Conservation (phyloP, 2,113 vertebrate species). For the Falco punctatus region DNA sequence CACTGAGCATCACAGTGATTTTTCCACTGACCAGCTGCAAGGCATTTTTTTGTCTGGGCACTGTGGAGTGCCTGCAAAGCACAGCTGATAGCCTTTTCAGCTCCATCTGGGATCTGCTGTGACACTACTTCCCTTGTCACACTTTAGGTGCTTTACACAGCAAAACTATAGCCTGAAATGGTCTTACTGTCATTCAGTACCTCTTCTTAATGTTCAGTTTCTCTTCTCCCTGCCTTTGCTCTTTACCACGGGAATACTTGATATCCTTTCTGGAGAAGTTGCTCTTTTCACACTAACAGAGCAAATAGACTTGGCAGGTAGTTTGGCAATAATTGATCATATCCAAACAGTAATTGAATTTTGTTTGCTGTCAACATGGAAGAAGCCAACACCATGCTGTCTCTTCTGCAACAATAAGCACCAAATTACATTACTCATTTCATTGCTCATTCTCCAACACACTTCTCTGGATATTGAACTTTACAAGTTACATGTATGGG, state of each 20-base stretch:
- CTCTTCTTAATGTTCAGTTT: constrained; percentile 38
- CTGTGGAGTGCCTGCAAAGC: background rate
- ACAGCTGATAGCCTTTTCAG: constrained; percentile 7
- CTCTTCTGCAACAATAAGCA: background rate
- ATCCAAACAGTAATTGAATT: constrained; percentile 66
- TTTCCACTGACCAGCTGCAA: constrained; percentile 45
- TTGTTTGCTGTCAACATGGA: constrained; percentile 9
- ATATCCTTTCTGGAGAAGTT: constrained; percentile 19
- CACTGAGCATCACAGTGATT: background rate
- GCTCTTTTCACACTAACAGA: constrained; percentile 25
- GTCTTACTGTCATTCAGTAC: background rate
- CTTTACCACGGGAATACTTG: background rate
- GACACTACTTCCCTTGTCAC: background rate
- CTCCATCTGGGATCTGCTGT: constrained; percentile 36
- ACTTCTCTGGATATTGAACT: background rate
- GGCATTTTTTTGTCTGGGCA: background rate
- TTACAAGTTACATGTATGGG: background rate
- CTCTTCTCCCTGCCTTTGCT: background rate
- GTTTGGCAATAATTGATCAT: constrained; percentile 56
- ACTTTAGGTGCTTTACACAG: background rate
- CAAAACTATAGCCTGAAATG: background rate
- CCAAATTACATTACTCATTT: constrained; percentile 15
- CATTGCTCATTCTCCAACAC: background rate
- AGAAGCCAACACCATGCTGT: constrained; percentile 15
- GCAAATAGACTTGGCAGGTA: constrained; percentile 50